These are phyloP conservation scores for Hyla sarda DNA, from an alignment of 2,113 vertebrate species.

Conservation along the genomic window DNA sequence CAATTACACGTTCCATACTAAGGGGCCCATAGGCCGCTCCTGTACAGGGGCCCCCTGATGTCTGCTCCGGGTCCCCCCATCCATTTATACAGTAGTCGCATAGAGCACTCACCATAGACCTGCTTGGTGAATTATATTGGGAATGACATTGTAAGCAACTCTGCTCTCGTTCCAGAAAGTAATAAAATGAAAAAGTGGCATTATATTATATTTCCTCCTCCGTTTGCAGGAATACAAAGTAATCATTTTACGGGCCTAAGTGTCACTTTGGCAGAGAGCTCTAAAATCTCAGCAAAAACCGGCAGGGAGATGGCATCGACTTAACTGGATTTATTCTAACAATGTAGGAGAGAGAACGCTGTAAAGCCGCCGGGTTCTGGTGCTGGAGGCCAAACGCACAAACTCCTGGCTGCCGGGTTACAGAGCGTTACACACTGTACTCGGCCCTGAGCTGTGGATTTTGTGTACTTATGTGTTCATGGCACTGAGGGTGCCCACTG, in stretches of 20 bases:
- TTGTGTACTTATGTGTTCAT: not conserved
- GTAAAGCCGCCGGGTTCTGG: not conserved
- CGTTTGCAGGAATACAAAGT: conserved; percentile 66
- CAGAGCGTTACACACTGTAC: not conserved
- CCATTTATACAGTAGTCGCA: not conserved
- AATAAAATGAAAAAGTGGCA: conserved; percentile 52
- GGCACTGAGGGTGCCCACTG: not conserved
- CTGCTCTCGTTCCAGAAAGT: conserved; percentile 54
- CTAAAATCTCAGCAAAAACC: conserved; percentile 39
- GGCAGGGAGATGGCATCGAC: conserved; percentile 66
- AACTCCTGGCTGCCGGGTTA: not conserved
- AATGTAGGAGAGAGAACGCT: conserved; percentile 47
- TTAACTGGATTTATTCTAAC: conserved; percentile 67
- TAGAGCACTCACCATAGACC: not conserved
- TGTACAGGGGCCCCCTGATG: not conserved
- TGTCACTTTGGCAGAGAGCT: conserved; percentile 65
- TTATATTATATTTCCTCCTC: conserved; percentile 54
- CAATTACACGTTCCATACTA: not conserved
- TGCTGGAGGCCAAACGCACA: not conserved
- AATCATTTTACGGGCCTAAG: conserved; percentile 64
- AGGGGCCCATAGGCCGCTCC: not conserved
- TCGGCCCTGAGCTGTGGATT: not conserved
- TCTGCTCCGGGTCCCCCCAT: not conserved
- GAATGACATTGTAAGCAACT: conserved; percentile 37
- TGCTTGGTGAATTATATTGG: not conserved